Evolutionary conservation across 1,140 invertebrate genomes (phyloP).

Genomic region (Camponotus vicinus): DNA sequence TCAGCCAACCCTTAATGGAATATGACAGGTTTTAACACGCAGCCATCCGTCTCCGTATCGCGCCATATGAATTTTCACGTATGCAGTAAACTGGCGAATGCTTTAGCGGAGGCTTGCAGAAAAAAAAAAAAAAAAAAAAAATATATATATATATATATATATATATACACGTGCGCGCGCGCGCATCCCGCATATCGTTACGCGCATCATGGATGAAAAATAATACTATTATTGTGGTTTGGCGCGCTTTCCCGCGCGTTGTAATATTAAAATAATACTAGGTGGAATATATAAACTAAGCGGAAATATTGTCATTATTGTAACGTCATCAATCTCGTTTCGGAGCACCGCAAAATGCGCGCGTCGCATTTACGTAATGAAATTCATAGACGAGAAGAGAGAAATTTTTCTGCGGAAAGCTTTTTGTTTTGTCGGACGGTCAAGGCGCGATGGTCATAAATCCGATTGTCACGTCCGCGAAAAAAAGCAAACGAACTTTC

Average conservation of each 20-base stretch:
- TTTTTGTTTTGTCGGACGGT: slow-evolving; percentile 1
- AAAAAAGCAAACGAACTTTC: slow-evolving; percentile 59
- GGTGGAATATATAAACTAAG: slow-evolving; percentile 2
- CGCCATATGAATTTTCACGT: slow-evolving; percentile 51
- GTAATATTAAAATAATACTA: slow-evolving; percentile 50
- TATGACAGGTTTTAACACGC: slow-evolving; percentile 65
- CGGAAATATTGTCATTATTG: slow-evolving; percentile 45
- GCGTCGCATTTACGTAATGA: slow-evolving; percentile 47
- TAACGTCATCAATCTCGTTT: slow-evolving; percentile 43
- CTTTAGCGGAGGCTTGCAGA: slow-evolving; percentile 28
- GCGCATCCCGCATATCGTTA: slow-evolving; percentile 38
- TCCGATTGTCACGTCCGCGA: slow-evolving; percentile 12
- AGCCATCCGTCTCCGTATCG: slow-evolving; percentile 38
- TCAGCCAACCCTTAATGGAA: slow-evolving; percentile 61
- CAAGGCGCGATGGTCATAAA: slow-evolving; percentile 61
- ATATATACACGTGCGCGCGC: too few relatives aligned
- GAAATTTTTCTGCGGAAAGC: background rate
- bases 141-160: too few relatives aligned
- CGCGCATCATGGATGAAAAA: slow-evolving; percentile 51
- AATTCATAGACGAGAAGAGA: slow-evolving; percentile 10
- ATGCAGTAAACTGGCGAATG: slow-evolving; percentile 50
- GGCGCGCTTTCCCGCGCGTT: slow-evolving; percentile 10
- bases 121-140: background rate
- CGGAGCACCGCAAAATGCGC: slow-evolving; percentile 3
- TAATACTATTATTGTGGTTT: slow-evolving; percentile 45